These are phyloP conservation scores for Exocentrus adspersus DNA, from an alignment of 2,888 invertebrate genomes.

Conservation along the genomic window DNA sequence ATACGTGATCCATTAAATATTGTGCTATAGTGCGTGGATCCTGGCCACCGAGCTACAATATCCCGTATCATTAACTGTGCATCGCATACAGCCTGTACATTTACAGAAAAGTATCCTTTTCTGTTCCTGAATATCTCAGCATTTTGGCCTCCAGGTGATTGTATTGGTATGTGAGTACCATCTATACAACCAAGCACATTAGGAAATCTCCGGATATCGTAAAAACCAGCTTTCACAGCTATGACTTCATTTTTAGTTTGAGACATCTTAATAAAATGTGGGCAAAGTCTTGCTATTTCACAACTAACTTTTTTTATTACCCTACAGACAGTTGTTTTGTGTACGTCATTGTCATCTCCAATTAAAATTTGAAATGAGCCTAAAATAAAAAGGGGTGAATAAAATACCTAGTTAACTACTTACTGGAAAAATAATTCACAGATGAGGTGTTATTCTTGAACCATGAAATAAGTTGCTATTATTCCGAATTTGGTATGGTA, in stretches of 20 bases:
- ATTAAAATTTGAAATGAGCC: not conserved
- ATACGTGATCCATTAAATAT: constrained; percentile 43
- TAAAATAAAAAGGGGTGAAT: not conserved
- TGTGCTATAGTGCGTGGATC: constrained; percentile 47
- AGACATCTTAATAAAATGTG: not conserved
- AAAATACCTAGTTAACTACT: not conserved
- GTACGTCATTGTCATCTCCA: not conserved
- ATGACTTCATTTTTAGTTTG: not conserved
- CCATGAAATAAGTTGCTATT: no score
- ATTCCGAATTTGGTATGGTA: no score
- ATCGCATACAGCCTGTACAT: constrained; percentile 46
- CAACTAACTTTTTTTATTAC: not conserved
- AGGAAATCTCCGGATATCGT: not conserved
- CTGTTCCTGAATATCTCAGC: constrained; percentile 46
- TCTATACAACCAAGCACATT: constrained; percentile 4
- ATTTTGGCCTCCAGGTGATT: constrained; percentile 41
- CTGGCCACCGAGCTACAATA: constrained; percentile 47
- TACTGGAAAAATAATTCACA: no score
- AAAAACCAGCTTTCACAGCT: not conserved
- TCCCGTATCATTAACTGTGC: constrained; percentile 39
- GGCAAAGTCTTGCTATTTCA: not conserved
- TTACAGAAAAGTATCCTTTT: constrained; percentile 48
- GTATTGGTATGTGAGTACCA: constrained; percentile 13
- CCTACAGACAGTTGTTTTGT: not conserved
- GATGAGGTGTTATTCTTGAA: no score